Percentiles rank a stretch among this genome's conserved stretches.
Conservation (phyloP, 2,797 vertebrate genomes). For the Streptopelia turtur region DNA sequence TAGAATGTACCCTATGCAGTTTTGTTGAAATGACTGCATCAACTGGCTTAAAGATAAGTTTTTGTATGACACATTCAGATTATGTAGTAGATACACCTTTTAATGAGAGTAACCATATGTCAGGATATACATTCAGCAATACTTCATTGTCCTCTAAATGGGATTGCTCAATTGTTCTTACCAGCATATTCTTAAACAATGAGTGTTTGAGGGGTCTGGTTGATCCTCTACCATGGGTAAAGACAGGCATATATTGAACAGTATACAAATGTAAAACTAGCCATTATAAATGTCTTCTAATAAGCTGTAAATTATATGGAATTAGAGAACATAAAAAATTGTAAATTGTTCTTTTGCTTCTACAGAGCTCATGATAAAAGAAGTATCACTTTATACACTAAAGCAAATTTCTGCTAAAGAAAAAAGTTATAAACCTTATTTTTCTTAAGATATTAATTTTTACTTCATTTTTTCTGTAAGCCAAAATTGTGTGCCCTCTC, state of each 20-base stretch:
- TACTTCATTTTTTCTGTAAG: neutral
- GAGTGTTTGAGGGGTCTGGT: neutral
- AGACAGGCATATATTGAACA: neutral
- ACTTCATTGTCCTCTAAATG: neutral
- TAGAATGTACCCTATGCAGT: neutral
- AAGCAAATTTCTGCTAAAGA: neutral
- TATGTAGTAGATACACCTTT: neutral
- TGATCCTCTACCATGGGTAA: neutral
- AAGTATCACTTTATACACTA: neutral
- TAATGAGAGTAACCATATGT: neutral
- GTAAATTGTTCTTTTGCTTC: neutral
- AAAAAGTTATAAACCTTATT: neutral
- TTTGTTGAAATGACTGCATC: neutral
- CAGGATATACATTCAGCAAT: neutral
- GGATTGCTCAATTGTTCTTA: neutral
- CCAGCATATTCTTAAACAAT: neutral
- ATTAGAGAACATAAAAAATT: neutral
- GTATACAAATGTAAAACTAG: neutral
- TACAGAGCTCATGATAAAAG: neutral
- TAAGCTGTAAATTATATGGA: neutral
- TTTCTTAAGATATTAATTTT: neutral
- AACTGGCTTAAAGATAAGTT: neutral
- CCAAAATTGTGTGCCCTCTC: neutral
- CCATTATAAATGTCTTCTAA: neutral
- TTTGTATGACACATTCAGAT: accelerated